Base-by-base conservation (phyloP, 2,888 invertebrate genomes). In the Willowsia nigromaculata region DNA sequence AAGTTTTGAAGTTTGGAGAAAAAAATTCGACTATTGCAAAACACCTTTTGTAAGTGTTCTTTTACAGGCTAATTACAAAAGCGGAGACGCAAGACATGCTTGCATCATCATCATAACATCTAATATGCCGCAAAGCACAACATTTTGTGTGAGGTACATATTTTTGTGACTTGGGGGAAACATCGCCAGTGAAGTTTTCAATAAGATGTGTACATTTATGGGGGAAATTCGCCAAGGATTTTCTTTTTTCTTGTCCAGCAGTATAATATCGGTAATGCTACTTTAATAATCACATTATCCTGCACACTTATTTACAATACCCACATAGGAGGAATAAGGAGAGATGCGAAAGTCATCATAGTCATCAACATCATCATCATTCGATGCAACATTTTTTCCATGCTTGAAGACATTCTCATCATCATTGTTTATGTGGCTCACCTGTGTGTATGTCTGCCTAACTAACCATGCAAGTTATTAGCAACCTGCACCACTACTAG, bases 201-300 rank as follows among this genome's bases (percentile, higher is more conserved):
- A 18, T 68, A 37, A 11, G 25, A 22, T 71, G 71, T 78, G 50
- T 53, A 53, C 11, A 50, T 80, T 43, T 80, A 18, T 53, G 76
- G 30, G 78, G 80, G 37, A 80, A 80, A 80, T 68, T 86, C 37
- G 50, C 65, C 86, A 86, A 86, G 86, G 86, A 86, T 86, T 86
- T 85, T 78, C 76, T 50, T 78, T 53, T 37, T 71, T 71, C 76
- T 22, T 53, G n/a, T 78, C 65, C 80, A 65, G 78, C 71, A 11
- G n/a, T n/a, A n/a, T n/a, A n/a, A n/a, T 22, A 30, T 53, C 9
- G n/a, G 1, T 53, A 78, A 53, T 53, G 53, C 53, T 78, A 3
- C 30, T 43, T 43, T 53, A 59, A 59, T 27, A 27, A 6, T 13
- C 59, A 25, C 27, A 53, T 47, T 47, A 47, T 47, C 4, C 47